Base-by-base conservation (phyloP, 2,113 vertebrate genomes). In the Callithrix jacchus region DNA sequence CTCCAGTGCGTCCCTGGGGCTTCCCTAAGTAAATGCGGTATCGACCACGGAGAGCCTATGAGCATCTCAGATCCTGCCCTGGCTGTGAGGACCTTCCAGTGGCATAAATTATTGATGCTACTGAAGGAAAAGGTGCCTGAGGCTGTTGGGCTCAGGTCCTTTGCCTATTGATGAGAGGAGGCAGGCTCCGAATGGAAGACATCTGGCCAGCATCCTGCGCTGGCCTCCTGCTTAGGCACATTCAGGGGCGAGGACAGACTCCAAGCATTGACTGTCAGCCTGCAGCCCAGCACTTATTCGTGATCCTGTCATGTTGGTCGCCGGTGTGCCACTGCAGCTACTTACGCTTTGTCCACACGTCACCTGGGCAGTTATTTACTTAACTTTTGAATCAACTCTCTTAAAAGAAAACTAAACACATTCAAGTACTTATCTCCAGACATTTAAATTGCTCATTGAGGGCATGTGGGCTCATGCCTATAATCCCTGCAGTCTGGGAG, bases 1-100 rank as follows among this genome's bases (percentile, higher is more conserved):
- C 47, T 52, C 42, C 37, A 8, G 35, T 16, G 1, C 0, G 35
- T 86, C 97, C 96, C 95, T 91, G 74, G 96, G 93, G 97, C 77
- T 95, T 94, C 70, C 1, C 1, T 97, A 97, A 97, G 94, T 96
- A 97, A 97, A 97, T 95, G 95, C 25, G 0, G 35, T 87, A 96
- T 97, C 25, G 95, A 97, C 89, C 68, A 68, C 0, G 2, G 85
- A 74, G 64, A 58, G 37, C 76, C 84, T 1, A 1, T 4, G 92
- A 76, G 71, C 2, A 8, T 83, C 89, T 81, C 82, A 16, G n/a
- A 90, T 85, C 66, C 85, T 42, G 82, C 73, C 95, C 87, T 90
- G 82, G 89, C 95, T 1, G 4, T 47, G 91, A 82, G 85, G 82
- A n/a, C 71, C 90, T 86, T 40, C 0, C n/a, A 74, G 30, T 27